Conservation (phyloP, 2,113 vertebrate genomes). For the Mobula hypostoma region DNA sequence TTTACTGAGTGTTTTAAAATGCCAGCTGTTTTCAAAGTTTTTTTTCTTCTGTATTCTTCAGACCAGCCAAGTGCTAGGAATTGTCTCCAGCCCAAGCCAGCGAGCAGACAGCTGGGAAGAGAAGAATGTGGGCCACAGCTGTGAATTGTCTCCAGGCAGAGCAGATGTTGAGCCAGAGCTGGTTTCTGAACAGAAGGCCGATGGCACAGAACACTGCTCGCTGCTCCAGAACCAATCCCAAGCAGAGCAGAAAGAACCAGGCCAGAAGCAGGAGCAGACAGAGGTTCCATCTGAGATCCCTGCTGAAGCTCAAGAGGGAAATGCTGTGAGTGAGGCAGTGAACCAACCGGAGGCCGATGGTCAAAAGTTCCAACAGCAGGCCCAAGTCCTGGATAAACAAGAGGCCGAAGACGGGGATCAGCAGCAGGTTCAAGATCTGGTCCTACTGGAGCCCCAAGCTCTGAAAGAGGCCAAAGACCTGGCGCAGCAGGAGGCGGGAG, state of each 20-base stretch:
- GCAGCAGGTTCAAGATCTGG: no score
- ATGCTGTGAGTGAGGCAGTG: not conserved
- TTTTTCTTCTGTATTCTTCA: not conserved
- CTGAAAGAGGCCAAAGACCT: no score
- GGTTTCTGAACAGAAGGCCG: not conserved
- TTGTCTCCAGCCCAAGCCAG: not conserved
- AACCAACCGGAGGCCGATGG: not conserved
- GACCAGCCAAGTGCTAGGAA: not conserved
- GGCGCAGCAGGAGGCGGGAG: no score
- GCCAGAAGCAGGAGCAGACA: no score
- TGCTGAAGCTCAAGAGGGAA: not conserved
- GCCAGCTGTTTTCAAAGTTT: not conserved
- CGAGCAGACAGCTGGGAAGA: not conserved
- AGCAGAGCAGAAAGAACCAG: not conserved
- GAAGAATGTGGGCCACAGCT: not conserved
- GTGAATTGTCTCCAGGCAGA: not conserved
- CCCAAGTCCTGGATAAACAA: no score
- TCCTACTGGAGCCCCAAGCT: no score
- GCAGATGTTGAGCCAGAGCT: not conserved
- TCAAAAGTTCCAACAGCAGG: no score
- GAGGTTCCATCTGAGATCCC: not conserved
- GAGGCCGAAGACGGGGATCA: no score
- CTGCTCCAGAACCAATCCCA: not conserved
- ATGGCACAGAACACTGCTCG: not conserved
- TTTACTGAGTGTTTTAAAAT: not conserved